A percentile compares a stretch with the other conserved stretches of the same genome.
These are phyloP conservation scores for Petroica traversi DNA, from an alignment of 2,113 vertebrate genomes.

Conservation along the genomic window DNA sequence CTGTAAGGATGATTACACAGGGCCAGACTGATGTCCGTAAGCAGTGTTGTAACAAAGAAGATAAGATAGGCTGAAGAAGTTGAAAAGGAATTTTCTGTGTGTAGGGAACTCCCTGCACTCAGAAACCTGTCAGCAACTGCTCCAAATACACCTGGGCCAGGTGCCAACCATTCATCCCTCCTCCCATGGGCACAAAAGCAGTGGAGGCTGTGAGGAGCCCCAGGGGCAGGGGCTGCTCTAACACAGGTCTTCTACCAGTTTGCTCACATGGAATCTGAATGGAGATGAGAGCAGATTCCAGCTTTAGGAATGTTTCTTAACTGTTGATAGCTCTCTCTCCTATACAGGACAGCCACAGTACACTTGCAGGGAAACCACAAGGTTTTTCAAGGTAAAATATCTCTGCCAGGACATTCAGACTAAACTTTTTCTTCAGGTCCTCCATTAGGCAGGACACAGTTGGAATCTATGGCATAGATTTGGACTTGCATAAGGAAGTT, in stretches of 20 bases:
- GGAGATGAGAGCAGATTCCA: not conserved
- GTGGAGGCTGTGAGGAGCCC: not conserved
- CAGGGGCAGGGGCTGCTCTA: not conserved
- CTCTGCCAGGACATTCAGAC: not conserved
- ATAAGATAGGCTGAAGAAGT: not conserved
- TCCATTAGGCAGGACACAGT: not conserved
- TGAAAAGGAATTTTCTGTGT: not conserved
- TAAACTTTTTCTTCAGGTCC: not conserved
- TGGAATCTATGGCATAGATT: not conserved
- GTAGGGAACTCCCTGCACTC: not conserved
- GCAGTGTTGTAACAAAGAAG: not conserved
- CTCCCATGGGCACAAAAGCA: accelerated
- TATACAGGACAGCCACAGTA: not conserved
- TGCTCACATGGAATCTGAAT: not conserved
- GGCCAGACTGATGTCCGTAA: not conserved
- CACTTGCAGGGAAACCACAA: not conserved
- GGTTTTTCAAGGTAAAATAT: not conserved
- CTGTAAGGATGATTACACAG: not conserved
- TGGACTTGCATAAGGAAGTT: not conserved
- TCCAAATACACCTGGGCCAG: not conserved
- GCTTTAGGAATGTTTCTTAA: not conserved
- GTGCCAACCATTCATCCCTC: not conserved
- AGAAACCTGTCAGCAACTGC: not conserved
- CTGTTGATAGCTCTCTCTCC: not conserved
- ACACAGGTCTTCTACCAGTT: not conserved